Percentiles rank a stretch among this genome's conserved stretches.
phyloP scores from a whole-genome alignment of 2,113 vertebrate species.

The Prinia subflava region DNA sequence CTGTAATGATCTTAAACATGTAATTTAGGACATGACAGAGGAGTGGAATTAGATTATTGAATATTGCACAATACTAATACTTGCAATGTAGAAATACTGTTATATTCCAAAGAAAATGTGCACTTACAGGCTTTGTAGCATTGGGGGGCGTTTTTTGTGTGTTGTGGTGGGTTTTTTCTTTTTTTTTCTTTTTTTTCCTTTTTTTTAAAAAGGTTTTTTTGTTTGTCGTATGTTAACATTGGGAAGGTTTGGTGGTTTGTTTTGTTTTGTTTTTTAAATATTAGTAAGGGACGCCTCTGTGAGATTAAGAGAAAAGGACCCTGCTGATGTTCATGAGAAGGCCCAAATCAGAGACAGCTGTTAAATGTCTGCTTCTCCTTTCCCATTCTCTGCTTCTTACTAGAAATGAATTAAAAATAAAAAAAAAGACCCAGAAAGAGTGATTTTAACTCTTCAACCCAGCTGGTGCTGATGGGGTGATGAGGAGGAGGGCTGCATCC shows the following conservation, averaged over 20 bases:
- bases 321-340: background rate
- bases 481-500: background rate
- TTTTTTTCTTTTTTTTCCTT: too few relatives aligned
- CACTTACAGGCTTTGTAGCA: background rate
- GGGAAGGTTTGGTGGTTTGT: background rate
- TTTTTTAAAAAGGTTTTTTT: background rate
- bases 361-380: background rate
- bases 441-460: background rate
- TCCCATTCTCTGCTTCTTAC: background rate
- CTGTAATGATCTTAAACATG: background rate
- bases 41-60: background rate
- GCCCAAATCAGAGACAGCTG: background rate
- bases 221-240: background rate
- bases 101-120: fast-evolving
- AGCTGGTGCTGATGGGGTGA: background rate
- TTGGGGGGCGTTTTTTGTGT: too few relatives aligned
- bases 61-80: background rate
- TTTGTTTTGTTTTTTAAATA: background rate
- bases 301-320: background rate
- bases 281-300: background rate
- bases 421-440: background rate
- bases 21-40: background rate
- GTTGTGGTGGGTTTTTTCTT: background rate
- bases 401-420: background rate
- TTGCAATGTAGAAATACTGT: background rate